Evolutionary conservation across 2,113 vertebrate species (phyloP), one percentile per base, ranked within the genome.

Genomic region (Pitta sordida): DNA sequence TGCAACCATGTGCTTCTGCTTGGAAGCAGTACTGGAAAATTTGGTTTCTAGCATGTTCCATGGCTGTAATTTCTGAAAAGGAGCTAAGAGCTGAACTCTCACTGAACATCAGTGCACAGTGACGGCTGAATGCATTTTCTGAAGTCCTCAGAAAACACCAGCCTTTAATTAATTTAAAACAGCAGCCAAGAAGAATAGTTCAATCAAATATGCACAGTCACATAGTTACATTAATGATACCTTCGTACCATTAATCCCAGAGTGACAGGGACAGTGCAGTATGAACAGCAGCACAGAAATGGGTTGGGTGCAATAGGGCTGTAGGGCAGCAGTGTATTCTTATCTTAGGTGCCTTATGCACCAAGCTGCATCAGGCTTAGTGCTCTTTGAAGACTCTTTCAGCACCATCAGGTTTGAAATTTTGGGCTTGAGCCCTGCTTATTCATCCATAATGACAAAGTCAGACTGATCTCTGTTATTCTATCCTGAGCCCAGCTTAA

Each of bases 401-500:
- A 77, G 67, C 26, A 77, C 29, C 37, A 79, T 2, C 4, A 2
- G 0, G 1, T 81, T 64, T 51, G 56, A 78, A 83, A 90, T 75
- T 68, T 44, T 76, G 85, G 51, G 48, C 32, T 71, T 58, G n/a
- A 93, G 83, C n/a, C 7, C 16, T 84, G 91, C 30, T 95, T 88
- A 83, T 93, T 91, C 90, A 90, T 68, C 86, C 60, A 30, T 55
- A 86, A 92, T 13, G 65, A 91, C 41, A 94, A 84, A 95, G 88
- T 67, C 93, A 81, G 39, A 68, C 92, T 68, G 59, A 93, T 81
- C 69, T 75, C 86, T 93, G 90, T 83, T 93, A 92, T 81, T 94
- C 48, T 83, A 67, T 48, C 37, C 78, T 65, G 70, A 93, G 86
- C 80, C 55, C 48, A 78, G 68, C 52, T 81, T 94, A 96, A 95